Evolutionary conservation across 1,140 invertebrate genomes (phyloP).

Genomic region (Drosophila arizonae): DNA sequence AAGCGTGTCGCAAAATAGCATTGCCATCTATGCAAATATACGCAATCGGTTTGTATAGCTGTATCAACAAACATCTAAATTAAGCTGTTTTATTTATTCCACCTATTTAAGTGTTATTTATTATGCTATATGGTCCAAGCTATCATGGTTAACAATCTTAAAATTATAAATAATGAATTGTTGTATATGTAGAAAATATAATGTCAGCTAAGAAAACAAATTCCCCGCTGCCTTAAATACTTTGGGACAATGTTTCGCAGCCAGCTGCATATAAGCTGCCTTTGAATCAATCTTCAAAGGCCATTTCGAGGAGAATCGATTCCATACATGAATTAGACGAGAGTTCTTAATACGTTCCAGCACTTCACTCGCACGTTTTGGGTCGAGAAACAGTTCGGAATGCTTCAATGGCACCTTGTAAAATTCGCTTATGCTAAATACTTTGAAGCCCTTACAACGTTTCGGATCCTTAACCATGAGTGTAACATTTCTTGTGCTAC

Average conservation of each 20-base stretch:
- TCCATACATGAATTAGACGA: conserved; percentile 65
- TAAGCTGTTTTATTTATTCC: too few relatives aligned
- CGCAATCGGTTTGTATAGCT: too few relatives aligned
- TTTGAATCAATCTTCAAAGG: not conserved
- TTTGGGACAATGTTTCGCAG: conserved; percentile 14
- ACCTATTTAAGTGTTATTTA: too few relatives aligned
- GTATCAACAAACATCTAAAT: too few relatives aligned
- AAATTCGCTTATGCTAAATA: conserved; percentile 86
- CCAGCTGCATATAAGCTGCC: conserved; percentile 2
- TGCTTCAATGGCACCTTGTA: conserved; percentile 76
- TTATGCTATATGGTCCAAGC: too few relatives aligned
- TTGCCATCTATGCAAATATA: too few relatives aligned
- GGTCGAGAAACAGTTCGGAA: conserved; percentile 46
- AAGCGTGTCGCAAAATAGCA: too few relatives aligned
- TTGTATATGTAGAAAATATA: too few relatives aligned
- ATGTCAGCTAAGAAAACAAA: not conserved
- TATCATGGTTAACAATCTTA: too few relatives aligned
- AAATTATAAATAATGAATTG: too few relatives aligned
- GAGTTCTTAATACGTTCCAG: conserved; percentile 84
- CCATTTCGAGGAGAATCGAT: not conserved
- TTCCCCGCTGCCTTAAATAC: conserved; percentile 16
- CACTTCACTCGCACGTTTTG: conserved; percentile 82
- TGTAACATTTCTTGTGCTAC: conserved; percentile 80
- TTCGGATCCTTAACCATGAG: conserved; percentile 83
- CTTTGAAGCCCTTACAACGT: conserved; percentile 86